phyloP scores from a whole-genome alignment of 2,797 vertebrate genomes.

The Platyrinchus mystaceus region DNA sequence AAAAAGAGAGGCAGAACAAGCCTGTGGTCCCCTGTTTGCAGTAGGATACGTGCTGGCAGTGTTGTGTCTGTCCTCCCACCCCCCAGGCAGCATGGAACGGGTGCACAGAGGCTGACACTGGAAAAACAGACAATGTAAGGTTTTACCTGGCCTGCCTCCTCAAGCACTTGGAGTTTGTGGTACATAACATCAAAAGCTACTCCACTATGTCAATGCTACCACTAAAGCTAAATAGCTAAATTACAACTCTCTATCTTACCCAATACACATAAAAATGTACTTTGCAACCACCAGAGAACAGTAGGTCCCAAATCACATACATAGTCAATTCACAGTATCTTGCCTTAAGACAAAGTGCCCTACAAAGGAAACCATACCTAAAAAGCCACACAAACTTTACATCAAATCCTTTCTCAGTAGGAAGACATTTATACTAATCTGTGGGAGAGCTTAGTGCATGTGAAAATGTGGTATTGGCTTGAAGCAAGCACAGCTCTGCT shows the following conservation, averaged over 20 bases:
- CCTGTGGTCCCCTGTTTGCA: not conserved
- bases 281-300: conserved; percentile 25
- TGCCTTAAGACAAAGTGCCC: conserved; percentile 43
- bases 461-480: not conserved
- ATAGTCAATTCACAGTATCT: conserved; percentile 48
- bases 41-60: not conserved
- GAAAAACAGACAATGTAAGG: not conserved
- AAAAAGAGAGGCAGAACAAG: not conserved
- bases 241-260: conserved; percentile 14
- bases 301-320: not conserved
- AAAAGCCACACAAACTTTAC: conserved; percentile 17
- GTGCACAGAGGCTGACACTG: not conserved
- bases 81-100: not conserved
- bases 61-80: not conserved
- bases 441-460: not conserved
- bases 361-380: conserved; percentile 27
- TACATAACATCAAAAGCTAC: not conserved
- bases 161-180: not conserved
- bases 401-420: not conserved
- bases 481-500: not conserved
- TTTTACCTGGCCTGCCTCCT: not conserved
- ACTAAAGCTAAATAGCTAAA: conserved; percentile 41
- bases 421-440: not conserved
- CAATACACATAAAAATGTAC: conserved; percentile 20
- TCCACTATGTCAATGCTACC: not conserved